Conservation (phyloP, 1,140 invertebrate species). For the Euborellia annulipes region DNA sequence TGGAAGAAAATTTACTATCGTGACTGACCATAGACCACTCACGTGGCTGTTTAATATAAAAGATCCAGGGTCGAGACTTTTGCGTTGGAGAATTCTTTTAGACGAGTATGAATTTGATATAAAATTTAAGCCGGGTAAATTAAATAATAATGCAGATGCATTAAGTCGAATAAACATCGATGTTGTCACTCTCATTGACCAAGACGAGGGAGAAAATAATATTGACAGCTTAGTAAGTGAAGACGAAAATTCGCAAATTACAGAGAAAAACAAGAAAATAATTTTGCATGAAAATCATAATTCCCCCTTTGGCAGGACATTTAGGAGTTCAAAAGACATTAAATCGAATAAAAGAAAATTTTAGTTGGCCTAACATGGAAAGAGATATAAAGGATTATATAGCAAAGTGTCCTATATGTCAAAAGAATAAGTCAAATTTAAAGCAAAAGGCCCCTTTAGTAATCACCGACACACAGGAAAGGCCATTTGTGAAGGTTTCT, state of each 20-base stretch:
- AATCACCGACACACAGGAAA: conserved; percentile 14
- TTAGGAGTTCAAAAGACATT: conserved; percentile 10
- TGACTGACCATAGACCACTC: conserved; percentile 34
- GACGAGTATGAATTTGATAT: conserved; percentile 31
- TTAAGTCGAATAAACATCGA: conserved; percentile 14
- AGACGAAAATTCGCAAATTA: not conserved
- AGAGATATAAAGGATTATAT: conserved; percentile 10
- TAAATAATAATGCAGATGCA: conserved; percentile 23
- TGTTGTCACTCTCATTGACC: too few species aligned
- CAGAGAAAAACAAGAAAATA: not conserved
- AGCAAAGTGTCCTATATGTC: conserved; percentile 8
- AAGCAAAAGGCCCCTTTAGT: too few species aligned
- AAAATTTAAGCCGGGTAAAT: conserved; percentile 24
- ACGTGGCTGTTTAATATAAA: conserved; percentile 30
- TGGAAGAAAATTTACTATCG: conserved; percentile 30
- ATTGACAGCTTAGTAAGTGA: not conserved
- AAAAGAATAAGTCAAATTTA: conserved; percentile 12
- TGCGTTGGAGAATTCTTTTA: conserved; percentile 33
- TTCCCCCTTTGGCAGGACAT: conserved; percentile 11
- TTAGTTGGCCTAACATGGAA: conserved; percentile 8
- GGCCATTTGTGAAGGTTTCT: conserved; percentile 10
- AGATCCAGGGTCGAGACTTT: conserved; percentile 28
- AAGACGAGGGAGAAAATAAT: not conserved
- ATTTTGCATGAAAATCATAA: conserved; percentile 13
- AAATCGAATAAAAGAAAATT: conserved; percentile 7